Base-by-base conservation (phyloP, 2,888 invertebrate species). In the Chrysomela aeneicollis region DNA sequence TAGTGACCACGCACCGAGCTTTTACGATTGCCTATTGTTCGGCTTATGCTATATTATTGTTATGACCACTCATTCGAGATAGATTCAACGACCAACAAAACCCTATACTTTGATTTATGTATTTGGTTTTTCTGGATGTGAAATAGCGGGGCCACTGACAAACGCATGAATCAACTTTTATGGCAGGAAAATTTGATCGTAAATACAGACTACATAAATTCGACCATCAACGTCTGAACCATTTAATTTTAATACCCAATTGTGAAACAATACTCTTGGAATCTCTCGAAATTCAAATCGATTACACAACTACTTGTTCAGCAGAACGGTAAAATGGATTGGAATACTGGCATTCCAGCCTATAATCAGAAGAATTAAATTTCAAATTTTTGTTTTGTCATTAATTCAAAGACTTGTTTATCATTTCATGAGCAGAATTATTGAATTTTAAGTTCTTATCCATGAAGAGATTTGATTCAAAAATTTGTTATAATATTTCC, bases 31-130 rank as follows among this genome's bases (percentile, higher is more conserved):
- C 42, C 42, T 42, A 42, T 42, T 42, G 42, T 42, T 42, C 15
- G 15, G 15, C 15, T 12, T 42, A 3, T 15, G 6, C 42, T n/a
- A 35, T 35, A n/a, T n/a, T n/a, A n/a, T 35, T 35, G 1, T 30
- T 47, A 42, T 54, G 18, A 47, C 46, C 52, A 30, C 19, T 61
- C 61, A 61, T 61, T 61, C 61, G 54, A 51, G 26, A 53, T 54
- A 32, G 35, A 47, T 55, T 61, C 47, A 61, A 61, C 35, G 61
- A 49, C 30, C 30, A 61, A 54, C 61, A 50, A 55, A 55, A 55
- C 61, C 55, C 26, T 22, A 53, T n/a, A n/a, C 22, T 30, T 58
- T 63, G 62, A 58, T 58, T 63, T 57, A 63, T 63, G 37, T 42
- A 15, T 63, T 58, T 35, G 30, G 51, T 58, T 58, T 63, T 57